Percentiles rank a stretch among this genome's conserved stretches.
phyloP scores from a whole-genome alignment of 2,113 vertebrate genomes.

The Eupsittula cactorum region DNA sequence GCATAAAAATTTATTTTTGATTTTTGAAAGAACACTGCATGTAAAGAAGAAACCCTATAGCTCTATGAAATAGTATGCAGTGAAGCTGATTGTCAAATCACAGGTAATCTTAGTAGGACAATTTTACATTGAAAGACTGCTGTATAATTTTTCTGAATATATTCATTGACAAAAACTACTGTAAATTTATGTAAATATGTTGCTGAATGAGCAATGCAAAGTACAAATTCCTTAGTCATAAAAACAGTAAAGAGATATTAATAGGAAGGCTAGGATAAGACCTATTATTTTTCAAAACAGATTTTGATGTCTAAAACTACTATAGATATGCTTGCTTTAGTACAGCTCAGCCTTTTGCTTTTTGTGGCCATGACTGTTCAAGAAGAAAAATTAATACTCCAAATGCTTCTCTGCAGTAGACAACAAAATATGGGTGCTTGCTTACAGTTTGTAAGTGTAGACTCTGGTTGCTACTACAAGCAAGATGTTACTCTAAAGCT shows the following conservation, averaged over 20 bases:
- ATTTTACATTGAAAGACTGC: neutral
- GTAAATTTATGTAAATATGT: neutral
- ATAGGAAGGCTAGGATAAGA: neutral
- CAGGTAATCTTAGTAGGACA: neutral
- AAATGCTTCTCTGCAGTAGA: neutral
- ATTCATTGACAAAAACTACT: neutral
- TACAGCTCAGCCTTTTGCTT: neutral
- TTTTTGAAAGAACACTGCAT: conserved; percentile 21
- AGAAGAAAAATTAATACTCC: neutral
- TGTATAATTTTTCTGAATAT: neutral
- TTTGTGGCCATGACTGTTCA: neutral
- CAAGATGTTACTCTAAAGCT: neutral
- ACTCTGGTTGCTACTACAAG: neutral
- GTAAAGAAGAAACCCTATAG: neutral
- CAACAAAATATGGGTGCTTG: neutral
- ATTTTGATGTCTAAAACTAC: neutral
- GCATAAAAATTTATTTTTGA: conserved; percentile 32
- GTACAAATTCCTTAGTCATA: neutral
- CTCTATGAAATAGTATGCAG: neutral
- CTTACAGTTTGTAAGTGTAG: neutral
- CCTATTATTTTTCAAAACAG: neutral
- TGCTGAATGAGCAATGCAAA: neutral
- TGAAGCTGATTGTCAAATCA: neutral
- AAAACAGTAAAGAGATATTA: neutral
- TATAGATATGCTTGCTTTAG: neutral